Percentiles rank a stretch among this genome's conserved stretches.
phyloP scores from a whole-genome alignment of 2,888 invertebrate species.

The Clusia tigrina region DNA sequence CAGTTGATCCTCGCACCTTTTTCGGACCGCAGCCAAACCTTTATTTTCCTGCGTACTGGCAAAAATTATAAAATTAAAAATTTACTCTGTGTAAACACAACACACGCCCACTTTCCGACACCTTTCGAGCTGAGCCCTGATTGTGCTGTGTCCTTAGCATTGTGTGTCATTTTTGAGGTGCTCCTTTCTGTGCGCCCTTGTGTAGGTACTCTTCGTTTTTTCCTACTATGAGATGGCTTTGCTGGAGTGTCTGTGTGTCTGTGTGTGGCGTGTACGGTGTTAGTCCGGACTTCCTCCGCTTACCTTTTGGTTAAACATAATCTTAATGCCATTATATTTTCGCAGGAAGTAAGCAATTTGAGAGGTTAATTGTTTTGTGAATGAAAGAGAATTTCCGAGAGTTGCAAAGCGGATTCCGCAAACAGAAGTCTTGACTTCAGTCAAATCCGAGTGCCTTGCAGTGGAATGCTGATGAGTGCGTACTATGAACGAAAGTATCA shows the following conservation, averaged over 20 bases:
- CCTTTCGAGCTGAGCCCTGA: slow-evolving; percentile 29
- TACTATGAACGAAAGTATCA: too few relatives aligned
- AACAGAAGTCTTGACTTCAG: neutral
- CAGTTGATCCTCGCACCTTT: neutral
- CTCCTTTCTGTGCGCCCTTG: slow-evolving; percentile 23
- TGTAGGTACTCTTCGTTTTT: neutral
- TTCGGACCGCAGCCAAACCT: neutral
- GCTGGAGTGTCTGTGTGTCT: slow-evolving; percentile 24
- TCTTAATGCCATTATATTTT: too few relatives aligned
- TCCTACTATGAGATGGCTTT: too few relatives aligned
- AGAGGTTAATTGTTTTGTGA: neutral
- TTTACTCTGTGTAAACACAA: slow-evolving; percentile 25
- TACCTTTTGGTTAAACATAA: too few relatives aligned
- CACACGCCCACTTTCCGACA: slow-evolving; percentile 40
- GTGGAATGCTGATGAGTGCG: too few relatives aligned
- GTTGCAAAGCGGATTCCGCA: neutral
- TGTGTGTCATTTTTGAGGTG: slow-evolving; percentile 38
- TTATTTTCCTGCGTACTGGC: slow-evolving; percentile 44
- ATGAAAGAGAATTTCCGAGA: neutral
- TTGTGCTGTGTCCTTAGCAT: neutral
- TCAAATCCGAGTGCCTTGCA: too few relatives aligned
- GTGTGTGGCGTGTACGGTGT: too few relatives aligned
- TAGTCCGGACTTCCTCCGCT: too few relatives aligned
- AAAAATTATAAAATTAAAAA: slow-evolving; percentile 54
- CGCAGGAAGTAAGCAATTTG: neutral